Percentiles rank a stretch among this genome's conserved stretches.
Conservation (phyloP, 2,888 invertebrate species). For the Rotaria macrura region DNA sequence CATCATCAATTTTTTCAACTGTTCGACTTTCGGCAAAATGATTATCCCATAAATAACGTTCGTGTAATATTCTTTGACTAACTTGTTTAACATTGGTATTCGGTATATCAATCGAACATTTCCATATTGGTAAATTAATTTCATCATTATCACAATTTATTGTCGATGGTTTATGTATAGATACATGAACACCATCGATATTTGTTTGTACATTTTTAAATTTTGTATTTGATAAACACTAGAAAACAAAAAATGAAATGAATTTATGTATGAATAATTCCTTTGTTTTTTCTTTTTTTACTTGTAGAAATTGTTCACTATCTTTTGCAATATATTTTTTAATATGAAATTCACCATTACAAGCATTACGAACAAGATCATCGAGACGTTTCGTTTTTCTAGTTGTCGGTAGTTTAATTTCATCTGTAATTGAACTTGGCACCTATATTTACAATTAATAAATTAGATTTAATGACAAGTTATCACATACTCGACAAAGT, state of each 20-base stretch:
- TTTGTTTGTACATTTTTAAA: conserved; percentile 7
- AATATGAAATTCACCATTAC: background rate
- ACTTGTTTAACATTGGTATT: conserved; percentile 11
- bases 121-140: background rate
- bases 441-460: background rate
- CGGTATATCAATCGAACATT: conserved; percentile 11
- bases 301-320: conserved; percentile 10
- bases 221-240: conserved; percentile 7
- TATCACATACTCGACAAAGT: background rate
- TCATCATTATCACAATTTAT: background rate
- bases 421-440: background rate
- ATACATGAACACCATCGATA: background rate
- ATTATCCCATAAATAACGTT: conserved; percentile 17
- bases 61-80: background rate
- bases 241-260: background rate
- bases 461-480: background rate
- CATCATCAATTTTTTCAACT: conserved; percentile 1
- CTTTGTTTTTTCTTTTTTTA: too few relatives aligned
- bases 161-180: background rate
- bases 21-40: conserved; percentile 18
- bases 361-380: background rate
- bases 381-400: conserved; percentile 1
- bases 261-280: background rate
- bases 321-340: conserved; percentile 19
- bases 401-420: background rate